Evolutionary conservation across 37 sponge, comb jelly and placozoan species (phyloP), one percentile per base, ranked within the genome.

Genomic region (Cliona cf. orientalis): DNA sequence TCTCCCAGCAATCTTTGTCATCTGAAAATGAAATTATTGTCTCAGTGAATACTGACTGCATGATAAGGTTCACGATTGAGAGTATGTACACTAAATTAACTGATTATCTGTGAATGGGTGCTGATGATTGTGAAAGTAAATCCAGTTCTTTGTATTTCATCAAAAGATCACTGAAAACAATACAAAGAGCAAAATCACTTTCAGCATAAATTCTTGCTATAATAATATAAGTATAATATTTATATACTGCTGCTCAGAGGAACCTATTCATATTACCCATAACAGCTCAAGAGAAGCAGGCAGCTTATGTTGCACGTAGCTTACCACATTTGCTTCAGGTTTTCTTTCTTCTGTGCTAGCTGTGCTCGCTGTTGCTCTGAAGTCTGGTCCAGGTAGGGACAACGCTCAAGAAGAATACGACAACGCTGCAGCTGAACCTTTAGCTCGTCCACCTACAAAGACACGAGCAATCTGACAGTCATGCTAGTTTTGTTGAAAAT

Each of bases 371-470:
- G 88, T 58, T 88, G 82, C 32, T 81, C 43, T n/a, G 61, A 46
- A 31, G 82, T 67, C 32, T 58, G 58, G 33, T 79, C 69, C 2
- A 88, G 77, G 19, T 17, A 68, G 33, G 88, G 88, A 75, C 43
- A 75, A 11, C 28, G 23, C 46, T 38, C 55, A 11, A 88, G 45
- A 33, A 76, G 32, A 39, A 57, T 61, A 33, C 81, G 82, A 57
- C 82, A 88, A 3, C 58, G 69, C 61, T 70, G 82, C 7, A 88
- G 37, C 53, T 81, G 82, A 11, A 63, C 35, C 35, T 76, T 57
- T 31, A 88, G 69, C 71, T 88, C 88, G n/a, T 35, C 33, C n/a
- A 81, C 57, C 88, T 88, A 6, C 1, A 25, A 25, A 12, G 53
- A n/a, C 22, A 32, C 28, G 14, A 72, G 28, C 3, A 17, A 5